Conservation (phyloP, 2,888 invertebrate species). For the Prosopocoilus inquinatus region DNA sequence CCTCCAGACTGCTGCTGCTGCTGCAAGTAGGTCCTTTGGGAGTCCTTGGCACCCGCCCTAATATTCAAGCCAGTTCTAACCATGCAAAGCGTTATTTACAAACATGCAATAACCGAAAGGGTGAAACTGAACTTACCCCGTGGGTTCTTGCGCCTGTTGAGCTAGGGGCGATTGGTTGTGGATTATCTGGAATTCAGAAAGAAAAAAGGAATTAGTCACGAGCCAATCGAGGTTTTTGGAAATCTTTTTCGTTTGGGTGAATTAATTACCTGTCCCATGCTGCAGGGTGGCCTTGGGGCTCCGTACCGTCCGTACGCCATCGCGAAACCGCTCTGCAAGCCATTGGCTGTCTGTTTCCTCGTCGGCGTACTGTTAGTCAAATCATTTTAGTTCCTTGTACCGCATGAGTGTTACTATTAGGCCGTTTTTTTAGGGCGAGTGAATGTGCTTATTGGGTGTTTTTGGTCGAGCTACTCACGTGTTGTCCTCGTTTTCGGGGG, state of each 20-base stretch:
- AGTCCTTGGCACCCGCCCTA: slow-evolving; percentile 8
- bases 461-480: slow-evolving; percentile 21
- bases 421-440: no score
- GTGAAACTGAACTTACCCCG: slow-evolving; percentile 54
- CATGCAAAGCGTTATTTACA: slow-evolving; percentile 14
- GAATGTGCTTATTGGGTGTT: no score
- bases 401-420: neutral
- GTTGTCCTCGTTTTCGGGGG: slow-evolving; percentile 16
- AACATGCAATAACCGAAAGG: neutral
- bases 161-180: slow-evolving; percentile 58
- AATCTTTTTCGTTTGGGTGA: neutral
- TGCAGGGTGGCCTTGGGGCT: slow-evolving; percentile 63
- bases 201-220: slow-evolving; percentile 7
- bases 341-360: slow-evolving; percentile 39
- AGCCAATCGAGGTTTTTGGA: neutral
- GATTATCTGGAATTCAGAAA: slow-evolving; percentile 60
- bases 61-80: slow-evolving; percentile 21
- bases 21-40: neutral
- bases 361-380: slow-evolving; percentile 21
- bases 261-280: slow-evolving; percentile 62
- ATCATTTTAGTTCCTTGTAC: slow-evolving; percentile 18
- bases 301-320: slow-evolving; percentile 60
- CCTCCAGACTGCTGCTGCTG: neutral
- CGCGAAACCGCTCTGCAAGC: slow-evolving; percentile 43
- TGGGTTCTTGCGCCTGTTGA: slow-evolving; percentile 54